Evolutionary conservation across 2,797 vertebrate species (phyloP).

Genomic region (Carcharodon carcharias): DNA sequence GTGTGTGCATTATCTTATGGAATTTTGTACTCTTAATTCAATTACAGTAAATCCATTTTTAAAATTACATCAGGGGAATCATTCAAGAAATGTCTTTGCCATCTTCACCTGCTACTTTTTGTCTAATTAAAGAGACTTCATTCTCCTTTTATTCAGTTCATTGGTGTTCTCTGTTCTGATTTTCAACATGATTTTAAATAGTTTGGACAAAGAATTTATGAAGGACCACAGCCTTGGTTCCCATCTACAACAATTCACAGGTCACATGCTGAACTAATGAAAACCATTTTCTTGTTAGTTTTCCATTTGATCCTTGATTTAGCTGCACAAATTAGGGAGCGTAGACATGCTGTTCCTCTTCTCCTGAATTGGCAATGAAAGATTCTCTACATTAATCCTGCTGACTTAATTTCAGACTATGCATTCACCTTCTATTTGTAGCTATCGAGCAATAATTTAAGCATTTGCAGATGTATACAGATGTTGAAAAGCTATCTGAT

Average conservation of each 20-base stretch:
- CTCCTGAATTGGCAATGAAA: constrained; percentile 2
- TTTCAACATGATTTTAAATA: neutral
- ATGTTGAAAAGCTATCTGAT: neutral
- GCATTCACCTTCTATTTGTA: neutral
- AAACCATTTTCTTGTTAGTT: neutral
- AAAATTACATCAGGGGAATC: neutral
- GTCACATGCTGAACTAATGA: neutral
- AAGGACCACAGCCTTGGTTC: neutral
- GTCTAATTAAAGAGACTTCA: neutral
- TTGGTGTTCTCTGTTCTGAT: neutral
- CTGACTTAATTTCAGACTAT: neutral
- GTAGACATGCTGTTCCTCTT: neutral
- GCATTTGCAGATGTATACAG: neutral
- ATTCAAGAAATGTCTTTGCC: neutral
- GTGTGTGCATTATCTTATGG: neutral
- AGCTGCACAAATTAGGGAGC: neutral
- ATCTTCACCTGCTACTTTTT: neutral
- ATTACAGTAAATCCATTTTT: neutral
- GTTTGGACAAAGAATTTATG: neutral
- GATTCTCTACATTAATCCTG: neutral
- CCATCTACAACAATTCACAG: neutral
- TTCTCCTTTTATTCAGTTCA: neutral
- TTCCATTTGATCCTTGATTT: neutral
- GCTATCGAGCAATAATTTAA: neutral
- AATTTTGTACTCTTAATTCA: constrained; percentile 7